Percentiles rank a stretch among this genome's conserved stretches.
phyloP scores from a whole-genome alignment of 92 coral and sea anemone genomes.

The Meandrina meandrites region DNA sequence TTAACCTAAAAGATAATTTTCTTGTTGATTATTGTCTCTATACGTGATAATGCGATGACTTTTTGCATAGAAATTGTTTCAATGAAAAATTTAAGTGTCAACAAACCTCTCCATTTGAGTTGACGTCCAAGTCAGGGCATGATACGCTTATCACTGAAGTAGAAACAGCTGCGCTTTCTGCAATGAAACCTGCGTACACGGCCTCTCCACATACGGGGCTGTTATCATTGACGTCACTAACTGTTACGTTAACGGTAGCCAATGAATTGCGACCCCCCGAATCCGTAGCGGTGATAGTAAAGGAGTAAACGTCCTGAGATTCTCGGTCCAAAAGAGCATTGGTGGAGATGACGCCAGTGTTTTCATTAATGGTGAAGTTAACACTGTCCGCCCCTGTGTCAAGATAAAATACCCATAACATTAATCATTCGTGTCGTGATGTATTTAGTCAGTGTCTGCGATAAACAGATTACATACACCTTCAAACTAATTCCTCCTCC shows the following conservation, averaged over 20 bases:
- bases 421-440: no score
- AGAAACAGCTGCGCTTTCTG: slow-evolving; percentile 57
- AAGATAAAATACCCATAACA: no score
- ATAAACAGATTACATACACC: no score
- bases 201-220: slow-evolving; percentile 66
- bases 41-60: no score
- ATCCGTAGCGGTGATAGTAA: slow-evolving; percentile 63
- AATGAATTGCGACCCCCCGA: slow-evolving; percentile 49
- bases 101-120: slow-evolving; percentile 65
- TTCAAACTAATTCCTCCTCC: no score
- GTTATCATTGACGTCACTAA: slow-evolving; percentile 67
- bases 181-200: slow-evolving; percentile 52
- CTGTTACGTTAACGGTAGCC: slow-evolving; percentile 48
- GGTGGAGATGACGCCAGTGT: slow-evolving; percentile 66
- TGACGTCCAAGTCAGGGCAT: slow-evolving; percentile 59
- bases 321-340: slow-evolving; percentile 57
- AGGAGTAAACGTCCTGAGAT: slow-evolving; percentile 44
- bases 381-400: slow-evolving; percentile 60
- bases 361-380: slow-evolving; percentile 57
- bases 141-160: slow-evolving; percentile 52
- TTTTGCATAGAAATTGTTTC: no score
- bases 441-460: no score
- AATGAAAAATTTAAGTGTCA: no score
- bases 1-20: no score
- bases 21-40: no score